Evolutionary conservation across 2,113 vertebrate species (phyloP), one percentile per base, ranked within the genome.

Genomic region (Serilophus lunatus): DNA sequence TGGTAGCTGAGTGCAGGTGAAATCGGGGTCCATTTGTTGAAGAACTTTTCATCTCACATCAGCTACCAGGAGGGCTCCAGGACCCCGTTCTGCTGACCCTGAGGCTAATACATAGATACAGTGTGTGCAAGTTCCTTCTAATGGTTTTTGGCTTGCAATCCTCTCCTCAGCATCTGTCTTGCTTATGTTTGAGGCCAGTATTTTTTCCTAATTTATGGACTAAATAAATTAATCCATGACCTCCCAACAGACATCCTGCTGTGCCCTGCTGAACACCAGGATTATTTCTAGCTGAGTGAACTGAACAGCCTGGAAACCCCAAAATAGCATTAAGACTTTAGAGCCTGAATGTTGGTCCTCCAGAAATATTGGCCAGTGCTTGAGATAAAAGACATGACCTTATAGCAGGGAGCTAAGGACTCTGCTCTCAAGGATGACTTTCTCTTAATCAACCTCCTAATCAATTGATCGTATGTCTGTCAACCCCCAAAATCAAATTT

Each of bases 141-240:
- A 96, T 92, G 64, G 33, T 26, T 92, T 88, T 94, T 94, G 94
- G 92, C 92, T 88, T 84, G 35, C 65, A 78, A 9, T 40, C 29
- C 56, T 78, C n/a, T 91, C 64, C 72, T 90, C 64, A 16, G 80
- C 88, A 90, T 91, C 94, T 97, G 92, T 84, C 77, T 88, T 78
- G 77, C 88, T 95, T 84, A 86, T 47, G 60, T 68, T 64, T 44
- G 72, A 86, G 60, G 83, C 42, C 31, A 51, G 69, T 81, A 71
- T 88, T 86, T 94, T 82, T 81, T 88, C 42, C 68, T 90, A 70
- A 94, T 96, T 97, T 90, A 88, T 83, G 68, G 69, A 47, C 71
- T 63, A 92, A 95, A 93, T 88, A 96, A 92, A 95, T 80, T 65
- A 88, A 94, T 81, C 72, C 38, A 42, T 63, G 64, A 70, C 76